Conservation (phyloP, 2,888 invertebrate species). For the Lochmaea capreae region DNA sequence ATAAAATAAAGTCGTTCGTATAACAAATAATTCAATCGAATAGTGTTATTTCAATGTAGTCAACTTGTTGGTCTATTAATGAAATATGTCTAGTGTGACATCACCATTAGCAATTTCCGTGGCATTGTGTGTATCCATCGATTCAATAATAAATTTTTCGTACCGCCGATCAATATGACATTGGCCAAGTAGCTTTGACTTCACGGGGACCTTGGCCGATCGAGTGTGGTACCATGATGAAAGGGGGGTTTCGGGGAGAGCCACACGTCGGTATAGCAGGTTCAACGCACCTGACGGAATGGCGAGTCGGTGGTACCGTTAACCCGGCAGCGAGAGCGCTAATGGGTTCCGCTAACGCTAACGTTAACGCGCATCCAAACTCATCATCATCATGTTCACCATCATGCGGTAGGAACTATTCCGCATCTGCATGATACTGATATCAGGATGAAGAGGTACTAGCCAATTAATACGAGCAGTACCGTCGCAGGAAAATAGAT, state of each 20-base stretch:
- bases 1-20: neutral
- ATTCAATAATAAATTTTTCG: conserved; percentile 18
- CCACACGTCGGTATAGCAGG: conserved; percentile 56
- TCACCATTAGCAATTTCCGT: conserved; percentile 15
- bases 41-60: neutral
- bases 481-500: neutral
- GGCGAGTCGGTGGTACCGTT: conserved; percentile 63
- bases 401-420: conserved; percentile 18
- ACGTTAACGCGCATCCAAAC: conserved; percentile 43
- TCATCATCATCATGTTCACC: conserved; percentile 16
- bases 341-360: conserved; percentile 64
- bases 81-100: neutral
- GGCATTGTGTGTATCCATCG: conserved; percentile 8
- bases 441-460: conserved; percentile 12
- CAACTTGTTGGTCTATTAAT: neutral
- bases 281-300: conserved; percentile 66
- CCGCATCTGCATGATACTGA: conserved; percentile 8
- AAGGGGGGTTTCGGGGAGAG: conserved; percentile 42
- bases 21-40: neutral
- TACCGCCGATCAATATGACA: conserved; percentile 36
- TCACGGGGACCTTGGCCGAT: conserved; percentile 45
- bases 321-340: conserved; percentile 54
- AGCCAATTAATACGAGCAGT: conserved; percentile 11
- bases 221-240: conserved; percentile 35
- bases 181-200: conserved; percentile 39